Base-by-base conservation (phyloP, 2,888 invertebrate species). In the Chydorus sphaericus region DNA sequence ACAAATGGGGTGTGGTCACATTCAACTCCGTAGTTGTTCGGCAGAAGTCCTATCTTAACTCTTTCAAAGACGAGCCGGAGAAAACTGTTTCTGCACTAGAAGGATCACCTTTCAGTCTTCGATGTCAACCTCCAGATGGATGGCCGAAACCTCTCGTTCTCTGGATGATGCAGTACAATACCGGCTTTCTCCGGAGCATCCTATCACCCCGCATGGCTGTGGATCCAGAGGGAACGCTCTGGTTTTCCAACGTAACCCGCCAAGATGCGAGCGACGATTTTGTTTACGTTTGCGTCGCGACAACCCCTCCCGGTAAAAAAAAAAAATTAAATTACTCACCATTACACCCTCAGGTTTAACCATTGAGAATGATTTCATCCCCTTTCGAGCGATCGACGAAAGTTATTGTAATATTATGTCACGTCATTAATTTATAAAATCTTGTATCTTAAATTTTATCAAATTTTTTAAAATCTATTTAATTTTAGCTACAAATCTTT, bases 141-240 rank as follows among this genome's bases (percentile, higher is more conserved):
- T 93, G 90, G 78, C 97, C 97, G 1, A 87, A 89, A 65, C 93
- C 97, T 0, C 84, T 82, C 60, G 90, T 97, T 1, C 88, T 90
- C 72, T 96, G 96, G 96, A 79, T 93, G 67, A 80, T 89, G 60
- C 85, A 90, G 70, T 82, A 83, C 63, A 77, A 79, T 1, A 77
- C 79, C 56, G 87, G 85, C 23, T 81, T 81, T 59, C 81, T 92
- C 60, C 84, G 84, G 65, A 86, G 86, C 38, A 89, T 92, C 60
- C 92, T 92, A 69, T 90, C 87, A 68, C 88, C 90, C 1, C 80
- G 94, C 58, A 89, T 94, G 81, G 92, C 93, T 14, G 76, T 93
- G 59, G 96, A 96, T 70, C 92, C 92, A 1, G 93, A 94, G 73
- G 96, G 96, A 48, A 90, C 87, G 66, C 76, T 98, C 14, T 92